phyloP scores from a whole-genome alignment of 1,140 invertebrate species.

The Microplitis demolitor region DNA sequence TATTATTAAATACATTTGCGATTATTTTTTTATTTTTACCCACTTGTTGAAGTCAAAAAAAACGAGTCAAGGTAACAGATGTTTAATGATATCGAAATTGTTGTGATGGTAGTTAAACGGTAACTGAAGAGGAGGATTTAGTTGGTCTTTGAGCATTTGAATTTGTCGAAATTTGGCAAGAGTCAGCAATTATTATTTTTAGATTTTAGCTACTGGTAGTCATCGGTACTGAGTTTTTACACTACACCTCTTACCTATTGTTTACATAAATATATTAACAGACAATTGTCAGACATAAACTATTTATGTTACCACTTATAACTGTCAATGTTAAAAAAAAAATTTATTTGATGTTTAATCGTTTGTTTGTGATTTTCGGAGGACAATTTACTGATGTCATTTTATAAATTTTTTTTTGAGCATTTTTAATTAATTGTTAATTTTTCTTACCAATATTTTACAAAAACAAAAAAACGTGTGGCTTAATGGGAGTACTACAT shows the following conservation, averaged over 20 bases:
- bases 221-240: background rate
- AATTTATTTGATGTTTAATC: too few relatives aligned
- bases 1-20: too few relatives aligned
- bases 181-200: constrained; percentile 53
- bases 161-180: constrained; percentile 60
- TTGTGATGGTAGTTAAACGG: background rate
- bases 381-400: too few relatives aligned
- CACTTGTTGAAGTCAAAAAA: too few relatives aligned
- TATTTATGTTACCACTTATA: background rate
- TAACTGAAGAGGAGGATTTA: constrained; percentile 7
- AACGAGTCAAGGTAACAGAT: too few relatives aligned
- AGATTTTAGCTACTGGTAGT: constrained; percentile 37
- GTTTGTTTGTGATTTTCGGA: too few relatives aligned
- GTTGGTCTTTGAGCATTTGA: constrained; percentile 23
- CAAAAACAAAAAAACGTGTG: background rate
- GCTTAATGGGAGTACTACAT: background rate
- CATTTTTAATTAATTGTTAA: background rate
- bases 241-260: constrained; percentile 41
- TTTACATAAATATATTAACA: constrained; percentile 25
- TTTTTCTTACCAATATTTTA: background rate
- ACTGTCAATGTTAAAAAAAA: background rate
- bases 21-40: too few relatives aligned
- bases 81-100: background rate
- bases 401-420: too few relatives aligned
- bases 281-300: background rate